Evolutionary conservation across 2,888 invertebrate species (phyloP).

Genomic region (Bombyx huttoni): DNA sequence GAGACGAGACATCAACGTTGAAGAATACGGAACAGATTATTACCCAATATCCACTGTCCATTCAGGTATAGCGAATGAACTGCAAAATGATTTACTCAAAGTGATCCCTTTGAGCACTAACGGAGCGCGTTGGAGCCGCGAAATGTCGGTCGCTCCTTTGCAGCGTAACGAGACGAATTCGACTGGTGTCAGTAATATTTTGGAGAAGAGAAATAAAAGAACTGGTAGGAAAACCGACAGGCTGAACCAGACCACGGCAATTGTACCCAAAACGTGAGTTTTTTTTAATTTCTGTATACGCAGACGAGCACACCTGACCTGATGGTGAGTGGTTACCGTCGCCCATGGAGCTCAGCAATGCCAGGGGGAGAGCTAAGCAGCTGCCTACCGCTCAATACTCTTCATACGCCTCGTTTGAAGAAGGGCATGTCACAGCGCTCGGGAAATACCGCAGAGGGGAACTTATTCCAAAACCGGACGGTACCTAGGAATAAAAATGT

Average conservation of each 20-base stretch:
- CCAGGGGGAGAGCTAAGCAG: too few relatives aligned
- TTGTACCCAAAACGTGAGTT: conserved; percentile 64
- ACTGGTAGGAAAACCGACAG: conserved; percentile 66
- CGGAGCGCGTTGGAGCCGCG: conserved; percentile 21
- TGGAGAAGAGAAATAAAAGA: conserved; percentile 59
- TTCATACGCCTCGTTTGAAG: too few relatives aligned
- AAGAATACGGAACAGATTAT: conserved; percentile 34
- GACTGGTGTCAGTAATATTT: conserved; percentile 44
- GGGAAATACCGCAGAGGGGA: too few relatives aligned
- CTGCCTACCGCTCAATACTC: too few relatives aligned
- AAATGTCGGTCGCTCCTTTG: conserved; percentile 45
- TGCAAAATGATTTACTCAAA: conserved; percentile 35
- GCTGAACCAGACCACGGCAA: conserved; percentile 62
- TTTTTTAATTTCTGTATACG: too few relatives aligned
- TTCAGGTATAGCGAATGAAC: conserved; percentile 26
- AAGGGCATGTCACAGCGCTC: too few relatives aligned
- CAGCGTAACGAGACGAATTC: conserved; percentile 53
- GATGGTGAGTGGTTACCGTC: too few relatives aligned
- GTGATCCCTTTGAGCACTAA: conserved; percentile 43
- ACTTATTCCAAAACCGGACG: too few relatives aligned
- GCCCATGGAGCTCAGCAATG: too few relatives aligned
- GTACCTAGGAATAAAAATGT: too few relatives aligned
- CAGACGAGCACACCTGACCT: too few relatives aligned
- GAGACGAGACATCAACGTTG: conserved; percentile 34
- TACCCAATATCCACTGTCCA: conserved; percentile 29